Percentiles rank a stretch among this genome's conserved stretches.
Evolutionary conservation across 1,140 invertebrate genomes (phyloP).

Genomic region (Sitobion miscanthi): DNA sequence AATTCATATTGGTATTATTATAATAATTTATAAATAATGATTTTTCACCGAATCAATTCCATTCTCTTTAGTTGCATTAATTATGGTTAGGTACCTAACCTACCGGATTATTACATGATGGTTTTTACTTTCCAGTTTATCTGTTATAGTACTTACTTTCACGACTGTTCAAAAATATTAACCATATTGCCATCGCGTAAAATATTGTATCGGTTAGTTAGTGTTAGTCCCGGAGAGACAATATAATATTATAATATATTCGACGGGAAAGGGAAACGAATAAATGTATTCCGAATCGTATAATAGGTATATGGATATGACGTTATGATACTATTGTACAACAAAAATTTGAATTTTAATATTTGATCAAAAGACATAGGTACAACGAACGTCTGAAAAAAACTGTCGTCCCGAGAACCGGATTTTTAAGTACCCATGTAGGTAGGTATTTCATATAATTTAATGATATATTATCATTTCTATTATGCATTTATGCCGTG

Average conservation of each 20-base stretch:
- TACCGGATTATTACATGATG: constrained; percentile 30
- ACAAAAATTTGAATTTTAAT: not conserved
- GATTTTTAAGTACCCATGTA: not conserved
- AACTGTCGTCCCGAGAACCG: not conserved
- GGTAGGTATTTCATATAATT: not conserved
- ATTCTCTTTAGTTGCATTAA: constrained; percentile 21
- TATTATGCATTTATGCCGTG: not conserved
- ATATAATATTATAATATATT: not conserved
- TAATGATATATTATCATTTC: not conserved
- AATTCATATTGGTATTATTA: not conserved
- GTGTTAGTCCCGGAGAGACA: not conserved
- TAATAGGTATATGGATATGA: not conserved
- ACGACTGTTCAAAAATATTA: constrained; percentile 21
- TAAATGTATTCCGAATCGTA: not conserved
- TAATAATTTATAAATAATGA: not conserved
- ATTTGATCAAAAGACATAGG: not conserved
- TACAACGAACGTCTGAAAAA: not conserved
- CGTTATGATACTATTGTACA: not conserved
- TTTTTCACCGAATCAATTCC: not conserved
- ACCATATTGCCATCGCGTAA: not conserved
- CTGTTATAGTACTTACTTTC: constrained; percentile 26
- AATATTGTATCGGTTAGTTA: not conserved
- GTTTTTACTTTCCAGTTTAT: constrained; percentile 51
- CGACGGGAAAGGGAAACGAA: not conserved
- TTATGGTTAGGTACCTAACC: not conserved